Base-by-base conservation (phyloP, 2,888 invertebrate species). In the Sarcophaga subvicina region DNA sequence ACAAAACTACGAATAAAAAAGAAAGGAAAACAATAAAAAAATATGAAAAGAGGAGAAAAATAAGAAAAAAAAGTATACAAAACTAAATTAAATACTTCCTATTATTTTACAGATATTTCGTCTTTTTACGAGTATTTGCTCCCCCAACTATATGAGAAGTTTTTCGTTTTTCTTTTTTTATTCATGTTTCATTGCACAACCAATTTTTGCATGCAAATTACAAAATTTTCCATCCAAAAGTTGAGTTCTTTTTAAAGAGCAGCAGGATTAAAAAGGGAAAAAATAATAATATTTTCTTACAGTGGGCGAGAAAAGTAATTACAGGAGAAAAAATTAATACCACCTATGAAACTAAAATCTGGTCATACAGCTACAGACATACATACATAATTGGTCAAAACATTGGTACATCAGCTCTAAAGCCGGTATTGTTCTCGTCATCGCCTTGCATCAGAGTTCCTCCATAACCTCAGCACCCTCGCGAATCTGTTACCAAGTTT, bases 21-120 rank as follows among this genome's bases (percentile, higher is more conserved):
- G 37, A 1, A 10, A 37, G 2, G 0, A 2, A 37, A 37, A 37
- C 37, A 37, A 37, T 37, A 37, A 37, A 37, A 37, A 37, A 37
- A 37, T 10, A 37, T 37, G 6, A 37, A 37, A 37, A 37, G 6
- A 37, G 1, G 8, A 37, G 37, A 37, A 37, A 37, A 37, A 37
- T 37, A 6, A 37, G 1, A 27, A 8, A 37, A 37, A 37, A 10
- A 37, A 8, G 10, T 8, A 66, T 69, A 69, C 64, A 73, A 83
- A 86, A 86, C 73, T 73, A 81, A 83, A 81, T 83, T 83, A 83
- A 83, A 86, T 83, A 83, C 75, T 81, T 83, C 37, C 37, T 37
- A 37, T 37, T 60, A 83, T 80, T 86, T 83, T 83, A 86, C 71
- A 70, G 70, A 66, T 27, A 49, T 45, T 17, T 49, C 37, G 37